Evolutionary conservation across 2,888 invertebrate genomes (phyloP), one percentile per base, ranked within the genome.

Genomic region (Schrankia costaestrigalis): DNA sequence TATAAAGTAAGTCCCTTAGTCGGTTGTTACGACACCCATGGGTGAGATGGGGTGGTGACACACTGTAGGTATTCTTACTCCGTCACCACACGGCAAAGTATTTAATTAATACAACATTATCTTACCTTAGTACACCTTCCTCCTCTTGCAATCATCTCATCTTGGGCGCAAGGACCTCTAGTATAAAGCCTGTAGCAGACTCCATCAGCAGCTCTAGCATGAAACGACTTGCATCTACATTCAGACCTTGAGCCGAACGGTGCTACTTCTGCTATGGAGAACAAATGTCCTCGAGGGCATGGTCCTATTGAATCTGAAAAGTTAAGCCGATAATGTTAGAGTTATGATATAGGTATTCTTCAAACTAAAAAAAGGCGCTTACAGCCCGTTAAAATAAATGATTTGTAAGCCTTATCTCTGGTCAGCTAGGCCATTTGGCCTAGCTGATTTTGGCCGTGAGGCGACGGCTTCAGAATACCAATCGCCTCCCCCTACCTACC

Each of bases 141-240:
- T 0, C 90, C 89, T 51, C 93, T 91, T 0, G 92, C 72, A 11
- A 95, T 89, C 86, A 95, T 93, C 61, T 93, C 89, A 14, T 92
- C 91, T 9, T 78, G 63, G 0, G 78, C 88, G 62, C 96, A 96
- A 0, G 95, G 95, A 0, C 95, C 96, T 44, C 92, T 89, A 0
- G 96, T 95, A 64, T 93, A 94, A 0, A 93, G 89, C 9, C 95
- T 84, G 74, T 95, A 95, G 70, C 96, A 96, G 0, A 90, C 81
- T 0, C 92, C 92, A 38, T 91, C 89, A 0, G 56, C 61, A n/a
- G 69, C 89, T 1, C 78, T 60, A 1, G 86, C 82, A 63, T 94
- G 92, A 50, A 91, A 91, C 0, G 90, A 84, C 78, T 94, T 94
- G 72, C 95, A 95, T 24, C 80, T 76, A 53, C 95, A 95, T 45